Conservation (phyloP, 2,113 vertebrate species). For the Grammomys dolichurus region DNA sequence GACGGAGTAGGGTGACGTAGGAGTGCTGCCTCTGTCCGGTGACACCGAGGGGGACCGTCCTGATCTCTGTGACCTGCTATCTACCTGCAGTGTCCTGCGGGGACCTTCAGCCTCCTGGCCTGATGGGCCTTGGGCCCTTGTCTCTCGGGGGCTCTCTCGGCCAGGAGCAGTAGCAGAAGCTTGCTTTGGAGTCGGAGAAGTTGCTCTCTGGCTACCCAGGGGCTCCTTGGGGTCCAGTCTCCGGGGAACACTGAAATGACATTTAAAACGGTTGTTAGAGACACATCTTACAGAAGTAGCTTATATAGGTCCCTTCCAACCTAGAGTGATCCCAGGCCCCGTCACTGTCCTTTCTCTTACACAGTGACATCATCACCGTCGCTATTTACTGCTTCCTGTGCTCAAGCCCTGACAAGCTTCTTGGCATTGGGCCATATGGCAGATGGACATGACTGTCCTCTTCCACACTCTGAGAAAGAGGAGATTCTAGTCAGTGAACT, state of each 20-base stretch:
- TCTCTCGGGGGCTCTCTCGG: slow-evolving; percentile 83
- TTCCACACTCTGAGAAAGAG: neutral
- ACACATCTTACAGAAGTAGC: slow-evolving; percentile 22
- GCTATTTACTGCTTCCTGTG: neutral
- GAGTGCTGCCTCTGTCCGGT: slow-evolving; percentile 94
- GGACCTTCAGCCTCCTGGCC: slow-evolving; percentile 80
- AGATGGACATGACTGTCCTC: no score
- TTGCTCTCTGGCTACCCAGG: slow-evolving; percentile 81
- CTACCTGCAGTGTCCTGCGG: slow-evolving; percentile 88
- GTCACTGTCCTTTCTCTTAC: neutral
- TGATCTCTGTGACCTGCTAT: slow-evolving; percentile 85
- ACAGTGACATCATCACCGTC: neutral
- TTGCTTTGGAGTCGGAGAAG: slow-evolving; percentile 84
- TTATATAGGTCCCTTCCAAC: neutral
- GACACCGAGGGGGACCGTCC: slow-evolving; percentile 91
- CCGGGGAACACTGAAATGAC: slow-evolving; percentile 86
- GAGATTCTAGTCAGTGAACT: neutral
- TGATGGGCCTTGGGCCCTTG: slow-evolving; percentile 84
- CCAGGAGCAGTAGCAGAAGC: slow-evolving; percentile 76
- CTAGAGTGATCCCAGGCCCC: neutral
- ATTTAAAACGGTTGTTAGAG: slow-evolving; percentile 76
- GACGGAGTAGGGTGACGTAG: slow-evolving; percentile 97
- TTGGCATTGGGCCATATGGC: neutral
- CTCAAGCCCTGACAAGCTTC: neutral
- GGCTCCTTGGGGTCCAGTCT: slow-evolving; percentile 88